phyloP scores from a whole-genome alignment of 2,797 vertebrate species.

The Gallinago stenura region DNA sequence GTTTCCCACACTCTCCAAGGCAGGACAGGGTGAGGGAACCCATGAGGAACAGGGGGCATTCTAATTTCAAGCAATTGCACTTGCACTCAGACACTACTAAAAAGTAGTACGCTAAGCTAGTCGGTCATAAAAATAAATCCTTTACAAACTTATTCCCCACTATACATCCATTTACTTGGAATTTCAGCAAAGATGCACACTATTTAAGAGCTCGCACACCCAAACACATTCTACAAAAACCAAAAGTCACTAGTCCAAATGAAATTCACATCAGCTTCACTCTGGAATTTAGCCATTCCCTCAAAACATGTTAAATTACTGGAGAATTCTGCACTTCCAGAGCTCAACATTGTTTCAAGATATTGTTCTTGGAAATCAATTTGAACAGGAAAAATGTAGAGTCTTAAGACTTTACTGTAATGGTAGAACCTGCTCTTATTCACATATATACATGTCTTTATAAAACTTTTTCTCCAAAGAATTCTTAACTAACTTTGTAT shows the following conservation, averaged over 20 bases:
- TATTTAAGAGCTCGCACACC: background rate
- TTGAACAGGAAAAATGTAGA: background rate
- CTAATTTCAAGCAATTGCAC: background rate
- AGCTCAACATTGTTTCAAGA: background rate
- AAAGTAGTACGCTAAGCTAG: background rate
- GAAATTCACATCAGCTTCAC: background rate
- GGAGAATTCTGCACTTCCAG: background rate
- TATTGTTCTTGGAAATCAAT: background rate
- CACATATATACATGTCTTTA: no score
- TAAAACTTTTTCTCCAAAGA: background rate
- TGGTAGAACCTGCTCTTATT: background rate
- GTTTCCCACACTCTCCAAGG: background rate
- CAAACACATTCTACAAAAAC: background rate
- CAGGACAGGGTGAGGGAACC: background rate
- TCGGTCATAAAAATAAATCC: background rate
- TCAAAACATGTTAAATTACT: background rate
- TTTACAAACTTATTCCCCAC: background rate
- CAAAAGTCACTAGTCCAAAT: background rate
- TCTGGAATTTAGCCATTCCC: background rate
- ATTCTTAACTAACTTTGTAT: background rate
- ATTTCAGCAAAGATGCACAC: background rate
- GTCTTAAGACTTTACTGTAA: background rate
- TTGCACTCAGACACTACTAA: background rate
- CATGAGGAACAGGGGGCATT: rapidly evolving
- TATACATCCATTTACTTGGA: background rate